Conservation (phyloP, 2,113 vertebrate species). For the Brachyhypopomus gauderio region DNA sequence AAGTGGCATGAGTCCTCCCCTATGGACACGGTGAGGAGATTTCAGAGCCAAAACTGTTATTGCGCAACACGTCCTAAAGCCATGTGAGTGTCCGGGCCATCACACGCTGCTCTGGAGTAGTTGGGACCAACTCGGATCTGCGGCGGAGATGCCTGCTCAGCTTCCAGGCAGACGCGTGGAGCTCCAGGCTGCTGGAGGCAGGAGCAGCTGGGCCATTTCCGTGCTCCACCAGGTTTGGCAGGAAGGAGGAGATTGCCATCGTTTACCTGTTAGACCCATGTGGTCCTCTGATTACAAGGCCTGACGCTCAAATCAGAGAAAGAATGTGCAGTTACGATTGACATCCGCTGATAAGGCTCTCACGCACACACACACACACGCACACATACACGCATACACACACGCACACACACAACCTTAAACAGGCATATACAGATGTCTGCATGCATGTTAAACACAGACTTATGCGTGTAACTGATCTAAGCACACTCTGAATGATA, state of each 20-base stretch:
- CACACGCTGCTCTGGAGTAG: neutral
- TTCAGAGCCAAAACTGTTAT: neutral
- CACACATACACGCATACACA: neutral
- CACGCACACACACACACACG: neutral
- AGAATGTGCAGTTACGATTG: slow-evolving; percentile 38
- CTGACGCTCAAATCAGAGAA: slow-evolving; percentile 32
- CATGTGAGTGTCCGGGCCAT: neutral
- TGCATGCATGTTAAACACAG: too few species aligned
- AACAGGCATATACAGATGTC: too few species aligned
- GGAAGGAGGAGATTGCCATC: slow-evolving; percentile 27
- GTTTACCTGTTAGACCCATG: slow-evolving; percentile 38
- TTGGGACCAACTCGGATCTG: neutral
- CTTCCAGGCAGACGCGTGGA: too few species aligned
- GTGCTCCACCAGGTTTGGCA: slow-evolving; percentile 12
- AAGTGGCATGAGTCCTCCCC: neutral
- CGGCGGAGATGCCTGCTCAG: neutral
- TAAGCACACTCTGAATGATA: too few species aligned
- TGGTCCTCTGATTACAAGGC: slow-evolving; percentile 39
- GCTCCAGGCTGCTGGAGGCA: neutral
- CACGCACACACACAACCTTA: neutral
- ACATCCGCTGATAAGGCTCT: slow-evolving; percentile 19
- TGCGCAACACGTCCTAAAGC: neutral
- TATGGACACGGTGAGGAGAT: neutral
- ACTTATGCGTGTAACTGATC: too few species aligned
- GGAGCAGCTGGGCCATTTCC: slow-evolving; percentile 25